Conservation (phyloP, 1,140 invertebrate species). For the Lepidurus apus region DNA sequence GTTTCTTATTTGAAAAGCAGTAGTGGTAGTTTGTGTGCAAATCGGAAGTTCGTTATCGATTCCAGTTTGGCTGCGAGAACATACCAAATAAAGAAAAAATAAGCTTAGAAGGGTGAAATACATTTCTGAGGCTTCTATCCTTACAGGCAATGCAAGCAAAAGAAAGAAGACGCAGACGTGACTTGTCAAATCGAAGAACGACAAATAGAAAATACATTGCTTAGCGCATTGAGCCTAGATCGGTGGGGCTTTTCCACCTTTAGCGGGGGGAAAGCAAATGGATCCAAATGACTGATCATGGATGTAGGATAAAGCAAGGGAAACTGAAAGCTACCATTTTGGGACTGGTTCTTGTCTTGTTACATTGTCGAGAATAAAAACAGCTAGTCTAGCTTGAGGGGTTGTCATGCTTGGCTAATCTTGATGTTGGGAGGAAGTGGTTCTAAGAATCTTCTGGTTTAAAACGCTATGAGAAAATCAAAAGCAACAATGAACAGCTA, state of each 20-base stretch:
- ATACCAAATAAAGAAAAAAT: neutral
- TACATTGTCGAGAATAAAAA: too few relatives aligned
- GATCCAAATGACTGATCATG: constrained; percentile 2
- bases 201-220: constrained; percentile 5
- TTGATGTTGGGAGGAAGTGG: neutral
- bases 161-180: constrained; percentile 3
- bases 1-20: neutral
- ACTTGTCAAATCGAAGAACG: neutral
- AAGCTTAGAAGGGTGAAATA: neutral
- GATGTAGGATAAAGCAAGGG: neutral
- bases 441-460: neutral
- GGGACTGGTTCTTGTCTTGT: too few relatives aligned
- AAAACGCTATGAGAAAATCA: neutral
- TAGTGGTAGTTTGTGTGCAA: neutral
- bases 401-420: neutral
- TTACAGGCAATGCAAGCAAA: neutral
- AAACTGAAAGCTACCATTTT: neutral
- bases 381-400: too few relatives aligned
- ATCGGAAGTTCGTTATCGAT: constrained; percentile 1
- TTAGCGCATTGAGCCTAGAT: neutral
- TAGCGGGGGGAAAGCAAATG: neutral
- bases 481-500: neutral
- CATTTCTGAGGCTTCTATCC: neutral
- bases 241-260: neutral
- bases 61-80: neutral